Percentiles rank a stretch among this genome's conserved stretches.
Conservation (phyloP, 2,888 invertebrate genomes). For the Chironomus riparius region DNA sequence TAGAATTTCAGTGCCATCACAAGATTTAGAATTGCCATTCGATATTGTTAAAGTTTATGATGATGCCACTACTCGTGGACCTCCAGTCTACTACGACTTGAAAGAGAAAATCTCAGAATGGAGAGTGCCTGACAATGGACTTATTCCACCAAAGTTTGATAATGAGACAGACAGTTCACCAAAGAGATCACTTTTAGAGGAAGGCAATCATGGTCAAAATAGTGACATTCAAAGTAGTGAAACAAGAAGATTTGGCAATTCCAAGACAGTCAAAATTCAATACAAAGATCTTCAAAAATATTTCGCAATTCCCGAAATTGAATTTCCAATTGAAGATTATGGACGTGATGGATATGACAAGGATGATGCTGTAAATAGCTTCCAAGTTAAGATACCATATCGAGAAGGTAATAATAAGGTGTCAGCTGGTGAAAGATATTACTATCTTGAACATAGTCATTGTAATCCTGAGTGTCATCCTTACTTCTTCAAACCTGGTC, state of each 20-base stretch:
- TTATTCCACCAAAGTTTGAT: slow-evolving; percentile 47
- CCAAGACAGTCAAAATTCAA: not conserved
- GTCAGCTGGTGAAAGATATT: slow-evolving; percentile 30
- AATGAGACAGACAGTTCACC: slow-evolving; percentile 39
- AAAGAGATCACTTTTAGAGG: not conserved
- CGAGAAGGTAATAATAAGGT: slow-evolving; percentile 34
- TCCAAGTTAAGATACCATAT: slow-evolving; percentile 48
- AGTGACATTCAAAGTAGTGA: slow-evolving; percentile 3
- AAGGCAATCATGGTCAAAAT: not conserved
- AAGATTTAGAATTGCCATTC: slow-evolving; percentile 49
- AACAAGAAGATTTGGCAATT: not conserved
- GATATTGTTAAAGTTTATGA: slow-evolving; percentile 38
- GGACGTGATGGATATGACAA: slow-evolving; percentile 51
- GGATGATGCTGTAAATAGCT: slow-evolving; percentile 50
- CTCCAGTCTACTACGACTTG: slow-evolving; percentile 51
- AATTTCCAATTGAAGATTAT: slow-evolving; percentile 49
- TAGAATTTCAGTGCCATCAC: slow-evolving; percentile 33
- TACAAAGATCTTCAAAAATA: slow-evolving; percentile 49
- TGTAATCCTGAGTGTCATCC: slow-evolving; percentile 55
- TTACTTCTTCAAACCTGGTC: slow-evolving; percentile 51
- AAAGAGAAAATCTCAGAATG: slow-evolving; percentile 34
- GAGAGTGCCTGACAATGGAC: slow-evolving; percentile 52
- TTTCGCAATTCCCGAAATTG: slow-evolving; percentile 52
- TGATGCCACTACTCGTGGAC: slow-evolving; percentile 49
- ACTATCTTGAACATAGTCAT: slow-evolving; percentile 51